Conservation (phyloP, 2,113 vertebrate species). For the Zeus faber region DNA sequence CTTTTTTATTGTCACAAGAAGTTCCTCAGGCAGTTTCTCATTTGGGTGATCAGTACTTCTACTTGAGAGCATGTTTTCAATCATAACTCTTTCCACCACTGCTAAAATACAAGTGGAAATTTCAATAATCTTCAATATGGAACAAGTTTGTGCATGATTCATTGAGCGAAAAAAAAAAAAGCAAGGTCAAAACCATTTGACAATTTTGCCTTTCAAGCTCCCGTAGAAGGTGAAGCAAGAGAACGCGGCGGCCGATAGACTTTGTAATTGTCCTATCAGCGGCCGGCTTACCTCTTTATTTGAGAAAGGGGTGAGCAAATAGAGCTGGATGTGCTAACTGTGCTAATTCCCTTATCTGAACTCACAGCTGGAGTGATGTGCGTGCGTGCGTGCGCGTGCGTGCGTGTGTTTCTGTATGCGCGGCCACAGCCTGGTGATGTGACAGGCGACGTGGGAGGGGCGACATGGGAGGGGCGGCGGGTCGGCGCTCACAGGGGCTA, state of each 20-base stretch:
- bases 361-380: slow-evolving; percentile 43
- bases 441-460: slow-evolving; percentile 28
- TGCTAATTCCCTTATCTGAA: slow-evolving; percentile 53
- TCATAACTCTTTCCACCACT: too few relatives aligned
- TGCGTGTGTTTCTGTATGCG: slow-evolving; percentile 10
- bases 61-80: too few relatives aligned
- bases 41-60: too few relatives aligned
- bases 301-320: slow-evolving; percentile 70
- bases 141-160: too few relatives aligned
- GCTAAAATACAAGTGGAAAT: too few relatives aligned
- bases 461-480: slow-evolving; percentile 32
- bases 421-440: slow-evolving; percentile 37
- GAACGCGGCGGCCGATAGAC: slow-evolving; percentile 46
- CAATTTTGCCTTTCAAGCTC: background rate
- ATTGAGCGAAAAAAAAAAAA: too few relatives aligned
- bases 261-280: slow-evolving; percentile 65
- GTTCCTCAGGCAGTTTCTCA: too few relatives aligned
- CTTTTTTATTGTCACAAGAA: too few relatives aligned
- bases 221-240: slow-evolving; percentile 53
- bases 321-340: slow-evolving; percentile 57
- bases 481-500: slow-evolving; percentile 15
- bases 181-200: too few relatives aligned
- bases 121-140: too few relatives aligned
- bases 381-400: slow-evolving; percentile 16
- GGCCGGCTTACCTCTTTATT: slow-evolving; percentile 58